A percentile compares a stretch with the other conserved stretches of the same genome.
phyloP scores from a whole-genome alignment of 2,888 invertebrate genomes.

The Torymus aiolomorphi region DNA sequence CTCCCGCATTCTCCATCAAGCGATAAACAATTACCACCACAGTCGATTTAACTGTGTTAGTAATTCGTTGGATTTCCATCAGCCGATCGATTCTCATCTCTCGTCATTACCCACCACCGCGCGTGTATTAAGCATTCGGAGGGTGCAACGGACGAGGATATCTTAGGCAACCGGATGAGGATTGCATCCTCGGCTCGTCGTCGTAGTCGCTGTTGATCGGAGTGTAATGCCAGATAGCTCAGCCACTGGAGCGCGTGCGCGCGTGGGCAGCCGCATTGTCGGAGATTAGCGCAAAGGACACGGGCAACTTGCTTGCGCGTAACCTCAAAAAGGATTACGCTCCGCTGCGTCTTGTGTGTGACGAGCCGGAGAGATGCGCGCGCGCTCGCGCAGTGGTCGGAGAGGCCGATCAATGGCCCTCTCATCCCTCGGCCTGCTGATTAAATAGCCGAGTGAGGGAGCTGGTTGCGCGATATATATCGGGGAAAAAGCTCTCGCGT shows the following conservation, averaged over 20 bases:
- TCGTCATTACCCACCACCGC: too few species aligned
- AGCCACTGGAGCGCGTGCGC: constrained; percentile 67
- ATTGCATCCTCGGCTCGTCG: too few species aligned
- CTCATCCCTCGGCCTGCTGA: too few species aligned
- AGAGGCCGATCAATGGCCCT: too few species aligned
- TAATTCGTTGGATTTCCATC: too few species aligned
- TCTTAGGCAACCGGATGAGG: constrained; percentile 46
- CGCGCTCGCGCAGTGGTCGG: not conserved
- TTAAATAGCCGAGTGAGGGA: too few species aligned
- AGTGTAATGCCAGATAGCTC: constrained; percentile 74
- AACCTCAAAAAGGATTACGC: constrained; percentile 69
- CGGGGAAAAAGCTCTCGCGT: too few species aligned
- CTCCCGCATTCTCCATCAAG: too few species aligned
- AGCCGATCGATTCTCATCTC: too few species aligned
- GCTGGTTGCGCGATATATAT: too few species aligned
- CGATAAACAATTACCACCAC: too few species aligned
- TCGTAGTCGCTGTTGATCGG: constrained; percentile 70
- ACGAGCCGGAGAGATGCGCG: not conserved
- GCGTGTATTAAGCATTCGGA: constrained; percentile 30
- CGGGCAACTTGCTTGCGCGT: constrained; percentile 62
- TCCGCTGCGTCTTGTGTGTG: constrained; percentile 59
- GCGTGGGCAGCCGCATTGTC: constrained; percentile 66
- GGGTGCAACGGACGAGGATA: constrained; percentile 54
- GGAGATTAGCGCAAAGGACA: constrained; percentile 63
- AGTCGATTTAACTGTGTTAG: too few species aligned